phyloP scores from a whole-genome alignment of 2,797 vertebrate genomes.

The Macropus fuliginosus region DNA sequence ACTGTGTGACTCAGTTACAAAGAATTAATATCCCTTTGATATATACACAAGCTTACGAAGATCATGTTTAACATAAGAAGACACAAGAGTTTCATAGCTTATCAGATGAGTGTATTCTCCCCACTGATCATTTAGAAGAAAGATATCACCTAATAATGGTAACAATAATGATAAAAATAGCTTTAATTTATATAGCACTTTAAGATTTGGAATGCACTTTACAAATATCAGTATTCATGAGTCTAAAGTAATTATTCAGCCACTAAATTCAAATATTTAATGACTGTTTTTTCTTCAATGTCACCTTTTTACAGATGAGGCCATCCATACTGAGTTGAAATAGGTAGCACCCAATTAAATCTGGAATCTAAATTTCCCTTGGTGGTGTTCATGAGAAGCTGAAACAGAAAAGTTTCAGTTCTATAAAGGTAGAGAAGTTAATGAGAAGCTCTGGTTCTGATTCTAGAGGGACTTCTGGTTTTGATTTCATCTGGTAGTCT shows the following conservation, averaged over 20 bases:
- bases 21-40: slow-evolving; percentile 40
- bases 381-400: background rate
- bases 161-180: background rate
- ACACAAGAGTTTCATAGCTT: slow-evolving; percentile 58
- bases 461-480: background rate
- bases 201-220: background rate
- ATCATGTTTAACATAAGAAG: slow-evolving; percentile 45
- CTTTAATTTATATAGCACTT: background rate
- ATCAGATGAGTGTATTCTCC: slow-evolving; percentile 46
- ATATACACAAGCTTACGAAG: background rate
- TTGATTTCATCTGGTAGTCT: slow-evolving; percentile 41
- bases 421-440: background rate
- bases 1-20: background rate
- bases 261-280: slow-evolving; percentile 69
- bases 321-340: slow-evolving; percentile 23
- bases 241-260: slow-evolving; percentile 67
- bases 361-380: background rate
- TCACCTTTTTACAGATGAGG: slow-evolving; percentile 63
- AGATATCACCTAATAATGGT: slow-evolving; percentile 7
- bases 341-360: background rate
- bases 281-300: slow-evolving; percentile 60
- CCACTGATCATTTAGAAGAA: slow-evolving; percentile 63
- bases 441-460: background rate
- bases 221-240: slow-evolving; percentile 64
- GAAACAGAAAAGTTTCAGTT: background rate